phyloP scores from a whole-genome alignment of 2,888 invertebrate species.

The Caenorhabditis zanzibari region DNA sequence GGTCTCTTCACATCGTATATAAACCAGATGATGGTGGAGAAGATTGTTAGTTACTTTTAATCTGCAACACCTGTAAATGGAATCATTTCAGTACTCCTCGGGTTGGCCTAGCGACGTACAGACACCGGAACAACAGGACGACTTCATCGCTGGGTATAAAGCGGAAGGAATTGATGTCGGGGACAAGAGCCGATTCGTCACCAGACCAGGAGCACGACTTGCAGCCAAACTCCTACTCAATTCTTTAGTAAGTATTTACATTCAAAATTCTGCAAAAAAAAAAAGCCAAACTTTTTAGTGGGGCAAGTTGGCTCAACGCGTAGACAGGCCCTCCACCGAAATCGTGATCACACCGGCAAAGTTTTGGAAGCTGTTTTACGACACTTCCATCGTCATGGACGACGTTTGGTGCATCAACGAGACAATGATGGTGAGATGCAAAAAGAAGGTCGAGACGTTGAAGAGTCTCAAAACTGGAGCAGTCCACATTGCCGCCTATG shows the following conservation, averaged over 20 bases:
- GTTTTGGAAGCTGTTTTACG: constrained; percentile 7
- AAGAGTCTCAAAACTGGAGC: constrained; percentile 11
- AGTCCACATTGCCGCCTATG: constrained; percentile 7
- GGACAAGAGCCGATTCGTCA: not conserved
- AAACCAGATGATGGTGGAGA: constrained; percentile 22
- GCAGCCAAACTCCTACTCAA: constrained; percentile 4
- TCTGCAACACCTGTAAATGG: not conserved
- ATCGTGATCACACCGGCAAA: not conserved
- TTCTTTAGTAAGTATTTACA: constrained; percentile 7
- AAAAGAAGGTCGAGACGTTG: not conserved
- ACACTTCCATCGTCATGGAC: not conserved
- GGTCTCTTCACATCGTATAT: constrained; percentile 11
- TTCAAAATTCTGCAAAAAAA: no score
- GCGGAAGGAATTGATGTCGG: not conserved
- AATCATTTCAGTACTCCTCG: not conserved
- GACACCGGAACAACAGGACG: not conserved
- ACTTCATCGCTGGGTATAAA: not conserved
- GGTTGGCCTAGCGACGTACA: not conserved
- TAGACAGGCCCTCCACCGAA: not conserved
- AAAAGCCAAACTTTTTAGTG: not conserved
- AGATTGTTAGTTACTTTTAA: not conserved
- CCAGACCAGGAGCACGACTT: not conserved
- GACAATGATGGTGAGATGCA: constrained; percentile 3
- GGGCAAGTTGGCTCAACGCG: not conserved
- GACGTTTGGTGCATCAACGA: constrained; percentile 19